Percentiles rank a stretch among this genome's conserved stretches.
Conservation (phyloP, 2,113 vertebrate genomes). For the Haliaeetus leucogaster region DNA sequence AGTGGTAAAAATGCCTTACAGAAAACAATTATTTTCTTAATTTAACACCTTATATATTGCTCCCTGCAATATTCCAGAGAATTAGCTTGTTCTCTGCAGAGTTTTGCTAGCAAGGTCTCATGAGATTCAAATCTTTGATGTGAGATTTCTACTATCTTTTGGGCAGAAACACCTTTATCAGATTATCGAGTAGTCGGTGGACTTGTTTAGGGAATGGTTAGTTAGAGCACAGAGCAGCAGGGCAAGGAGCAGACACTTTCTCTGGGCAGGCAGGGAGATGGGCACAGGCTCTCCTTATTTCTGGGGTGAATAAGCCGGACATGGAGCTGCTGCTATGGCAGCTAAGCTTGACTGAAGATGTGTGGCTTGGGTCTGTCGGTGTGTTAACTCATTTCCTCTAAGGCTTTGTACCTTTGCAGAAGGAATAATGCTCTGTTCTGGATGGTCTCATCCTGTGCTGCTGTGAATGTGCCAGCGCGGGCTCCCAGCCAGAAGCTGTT, state of each 20-base stretch:
- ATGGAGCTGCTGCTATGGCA: background rate
- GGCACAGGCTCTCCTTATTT: background rate
- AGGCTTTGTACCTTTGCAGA: background rate
- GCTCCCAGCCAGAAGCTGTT: background rate
- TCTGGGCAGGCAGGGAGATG: background rate
- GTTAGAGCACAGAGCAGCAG: background rate
- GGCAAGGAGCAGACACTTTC: background rate
- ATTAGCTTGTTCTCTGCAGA: background rate
- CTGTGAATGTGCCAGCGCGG: background rate
- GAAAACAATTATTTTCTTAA: background rate
- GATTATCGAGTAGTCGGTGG: fast-evolving
- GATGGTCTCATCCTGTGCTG: background rate
- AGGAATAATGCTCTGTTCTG: background rate
- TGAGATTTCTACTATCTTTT: background rate
- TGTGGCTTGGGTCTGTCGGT: background rate
- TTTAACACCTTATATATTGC: background rate
- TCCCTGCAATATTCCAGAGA: background rate
- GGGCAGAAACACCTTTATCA: background rate
- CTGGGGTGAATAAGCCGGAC: background rate
- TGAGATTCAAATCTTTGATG: background rate
- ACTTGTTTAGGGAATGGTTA: background rate
- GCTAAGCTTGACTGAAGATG: background rate
- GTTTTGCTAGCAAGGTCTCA: background rate
- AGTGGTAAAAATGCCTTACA: background rate
- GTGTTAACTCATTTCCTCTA: background rate